These are phyloP conservation scores for Cryptoleucopteryx plumbea DNA, from an alignment of 2,113 vertebrate species.

Conservation along the genomic window DNA sequence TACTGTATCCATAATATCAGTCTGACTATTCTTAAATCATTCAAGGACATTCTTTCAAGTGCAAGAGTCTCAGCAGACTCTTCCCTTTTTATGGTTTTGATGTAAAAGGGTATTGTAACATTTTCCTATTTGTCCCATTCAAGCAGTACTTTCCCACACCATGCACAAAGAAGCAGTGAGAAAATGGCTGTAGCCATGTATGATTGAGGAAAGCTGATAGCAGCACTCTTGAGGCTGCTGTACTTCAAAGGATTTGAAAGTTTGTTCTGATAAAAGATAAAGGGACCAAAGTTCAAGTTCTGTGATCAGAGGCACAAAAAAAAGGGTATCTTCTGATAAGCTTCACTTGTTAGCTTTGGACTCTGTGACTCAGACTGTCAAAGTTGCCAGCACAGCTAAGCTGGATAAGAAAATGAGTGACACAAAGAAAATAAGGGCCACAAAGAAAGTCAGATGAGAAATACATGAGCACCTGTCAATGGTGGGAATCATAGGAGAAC, in stretches of 20 bases:
- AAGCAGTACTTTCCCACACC: background rate
- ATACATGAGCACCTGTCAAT: background rate
- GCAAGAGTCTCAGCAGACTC: background rate
- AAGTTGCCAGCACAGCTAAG: background rate
- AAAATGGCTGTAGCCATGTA: background rate
- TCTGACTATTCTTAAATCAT: conserved; percentile 19
- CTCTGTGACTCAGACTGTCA: background rate
- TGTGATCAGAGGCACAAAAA: background rate
- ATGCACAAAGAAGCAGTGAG: background rate
- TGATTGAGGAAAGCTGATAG: conserved; percentile 39
- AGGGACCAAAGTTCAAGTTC: conserved; percentile 19
- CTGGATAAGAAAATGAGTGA: conserved; percentile 36
- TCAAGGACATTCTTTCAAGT: conserved; percentile 35
- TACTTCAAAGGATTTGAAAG: conserved; percentile 33
- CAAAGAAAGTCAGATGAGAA: background rate
- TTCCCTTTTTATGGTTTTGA: background rate
- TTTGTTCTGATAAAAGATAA: conserved; percentile 49
- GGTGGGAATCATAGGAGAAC: background rate
- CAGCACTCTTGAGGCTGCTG: background rate
- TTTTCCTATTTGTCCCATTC: conserved; percentile 24
- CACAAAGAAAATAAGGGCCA: background rate
- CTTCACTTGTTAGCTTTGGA: conserved; percentile 36
- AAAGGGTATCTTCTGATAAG: conserved; percentile 17
- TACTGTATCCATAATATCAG: background rate
- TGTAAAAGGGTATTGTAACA: background rate